These are phyloP conservation scores for Xanthia togata DNA, from an alignment of 2,888 invertebrate genomes.

Conservation along the genomic window DNA sequence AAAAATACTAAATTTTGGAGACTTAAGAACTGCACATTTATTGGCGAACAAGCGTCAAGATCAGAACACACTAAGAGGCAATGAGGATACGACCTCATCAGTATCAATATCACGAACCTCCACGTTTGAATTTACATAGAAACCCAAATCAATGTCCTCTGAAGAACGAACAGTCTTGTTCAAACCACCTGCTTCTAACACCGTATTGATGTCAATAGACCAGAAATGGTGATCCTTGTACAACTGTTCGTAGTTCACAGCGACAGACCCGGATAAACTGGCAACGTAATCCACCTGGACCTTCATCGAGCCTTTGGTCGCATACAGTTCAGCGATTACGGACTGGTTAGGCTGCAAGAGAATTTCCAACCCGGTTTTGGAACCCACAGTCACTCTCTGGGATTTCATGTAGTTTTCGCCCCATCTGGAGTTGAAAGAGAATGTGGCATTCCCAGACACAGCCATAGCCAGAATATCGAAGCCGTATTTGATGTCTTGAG, in stretches of 20 bases:
- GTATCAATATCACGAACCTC: slow-evolving; percentile 41
- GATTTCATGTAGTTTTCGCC: slow-evolving; percentile 44
- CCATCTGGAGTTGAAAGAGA: slow-evolving; percentile 50
- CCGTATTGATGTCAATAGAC: slow-evolving; percentile 66
- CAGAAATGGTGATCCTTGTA: slow-evolving; percentile 75
- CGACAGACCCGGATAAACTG: slow-evolving; percentile 67
- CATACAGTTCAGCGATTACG: slow-evolving; percentile 65
- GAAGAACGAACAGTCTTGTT: slow-evolving; percentile 44
- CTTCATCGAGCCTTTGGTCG: slow-evolving; percentile 65
- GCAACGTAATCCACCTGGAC: slow-evolving; percentile 72
- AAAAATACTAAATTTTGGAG: not conserved
- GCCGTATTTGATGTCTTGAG: slow-evolving; percentile 42
- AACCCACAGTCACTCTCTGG: slow-evolving; percentile 45
- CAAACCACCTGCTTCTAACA: slow-evolving; percentile 64
- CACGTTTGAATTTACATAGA: slow-evolving; percentile 65
- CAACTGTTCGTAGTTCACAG: slow-evolving; percentile 65
- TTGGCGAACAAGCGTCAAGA: too few species aligned
- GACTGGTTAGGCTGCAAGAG: slow-evolving; percentile 68
- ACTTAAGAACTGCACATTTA: not conserved
- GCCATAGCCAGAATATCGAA: slow-evolving; percentile 48
- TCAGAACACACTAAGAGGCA: slow-evolving; percentile 28
- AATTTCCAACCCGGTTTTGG: slow-evolving; percentile 48
- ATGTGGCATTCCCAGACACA: slow-evolving; percentile 34
- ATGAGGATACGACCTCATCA: not conserved
- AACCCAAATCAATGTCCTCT: slow-evolving; percentile 70